These are phyloP conservation scores for Panurus biarmicus DNA, from an alignment of 2,113 vertebrate genomes.

Conservation along the genomic window DNA sequence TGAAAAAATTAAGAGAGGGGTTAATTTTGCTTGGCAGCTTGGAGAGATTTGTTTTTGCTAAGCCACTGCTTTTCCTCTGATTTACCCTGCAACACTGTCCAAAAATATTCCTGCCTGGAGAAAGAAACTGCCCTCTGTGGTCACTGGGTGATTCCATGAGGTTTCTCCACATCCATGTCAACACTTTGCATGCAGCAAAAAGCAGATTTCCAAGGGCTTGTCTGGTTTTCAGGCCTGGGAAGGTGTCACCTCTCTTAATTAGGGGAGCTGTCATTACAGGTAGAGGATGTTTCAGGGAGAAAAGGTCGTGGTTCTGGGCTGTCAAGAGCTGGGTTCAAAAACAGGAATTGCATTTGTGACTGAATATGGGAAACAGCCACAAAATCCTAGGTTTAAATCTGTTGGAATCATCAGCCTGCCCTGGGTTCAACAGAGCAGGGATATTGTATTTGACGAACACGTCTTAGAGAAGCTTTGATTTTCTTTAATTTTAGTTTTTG, in stretches of 20 bases:
- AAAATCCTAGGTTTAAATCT: background rate
- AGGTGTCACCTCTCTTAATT: background rate
- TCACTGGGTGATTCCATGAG: background rate
- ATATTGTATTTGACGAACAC: rapidly evolving
- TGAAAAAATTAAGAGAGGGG: background rate
- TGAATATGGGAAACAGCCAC: background rate
- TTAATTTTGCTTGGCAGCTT: background rate
- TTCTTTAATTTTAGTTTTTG: background rate
- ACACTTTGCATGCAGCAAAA: rapidly evolving
- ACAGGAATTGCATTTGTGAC: too few relatives aligned
- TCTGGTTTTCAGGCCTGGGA: background rate
- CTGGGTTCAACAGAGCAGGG: background rate
- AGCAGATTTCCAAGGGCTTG: background rate
- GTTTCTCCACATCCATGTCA: background rate
- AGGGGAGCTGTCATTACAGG: background rate
- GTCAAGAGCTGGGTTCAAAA: background rate
- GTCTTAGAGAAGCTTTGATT: background rate
- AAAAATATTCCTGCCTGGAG: background rate
- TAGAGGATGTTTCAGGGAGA: background rate
- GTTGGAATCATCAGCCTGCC: background rate
- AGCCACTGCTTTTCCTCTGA: background rate
- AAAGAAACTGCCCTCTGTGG: rapidly evolving
- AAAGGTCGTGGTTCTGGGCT: background rate
- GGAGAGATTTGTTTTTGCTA: background rate
- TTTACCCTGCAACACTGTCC: background rate